phyloP scores from a whole-genome alignment of 2,888 invertebrate genomes.

The Leptothorax acervorum region DNA sequence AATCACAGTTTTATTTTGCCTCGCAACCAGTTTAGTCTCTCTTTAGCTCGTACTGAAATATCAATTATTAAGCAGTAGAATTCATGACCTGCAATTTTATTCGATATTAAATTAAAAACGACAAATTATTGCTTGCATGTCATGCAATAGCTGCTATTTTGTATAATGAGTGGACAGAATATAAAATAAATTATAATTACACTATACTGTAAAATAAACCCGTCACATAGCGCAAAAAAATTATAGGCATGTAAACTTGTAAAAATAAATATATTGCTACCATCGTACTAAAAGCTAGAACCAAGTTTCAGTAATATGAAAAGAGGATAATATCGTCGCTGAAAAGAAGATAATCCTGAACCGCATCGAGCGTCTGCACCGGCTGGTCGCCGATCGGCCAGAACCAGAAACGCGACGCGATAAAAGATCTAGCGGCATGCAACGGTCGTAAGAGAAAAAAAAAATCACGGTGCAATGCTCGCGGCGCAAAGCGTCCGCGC shows the following conservation, averaged over 20 bases:
- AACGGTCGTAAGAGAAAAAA: neutral
- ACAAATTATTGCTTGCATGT: neutral
- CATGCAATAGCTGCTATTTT: neutral
- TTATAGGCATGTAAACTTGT: neutral
- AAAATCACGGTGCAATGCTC: constrained; percentile 27
- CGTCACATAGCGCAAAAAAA: neutral
- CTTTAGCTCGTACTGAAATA: neutral
- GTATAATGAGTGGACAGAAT: neutral
- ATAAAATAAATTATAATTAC: neutral
- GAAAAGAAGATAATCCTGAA: neutral
- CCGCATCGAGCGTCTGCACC: neutral
- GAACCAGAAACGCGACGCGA: constrained; percentile 4
- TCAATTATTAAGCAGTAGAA: neutral
- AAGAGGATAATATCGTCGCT: no score
- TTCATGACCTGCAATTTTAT: neutral
- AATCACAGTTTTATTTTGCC: neutral
- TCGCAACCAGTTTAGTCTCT: constrained; percentile 8
- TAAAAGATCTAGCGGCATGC: neutral
- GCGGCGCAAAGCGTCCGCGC: neutral
- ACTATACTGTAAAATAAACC: neutral
- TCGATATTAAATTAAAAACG: neutral
- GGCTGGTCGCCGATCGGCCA: constrained; percentile 2
- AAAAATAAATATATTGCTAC: neutral
- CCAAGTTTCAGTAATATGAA: neutral
- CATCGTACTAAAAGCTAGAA: neutral